Evolutionary conservation across 2,797 vertebrate genomes (phyloP).

Genomic region (Phataginus tricuspis): DNA sequence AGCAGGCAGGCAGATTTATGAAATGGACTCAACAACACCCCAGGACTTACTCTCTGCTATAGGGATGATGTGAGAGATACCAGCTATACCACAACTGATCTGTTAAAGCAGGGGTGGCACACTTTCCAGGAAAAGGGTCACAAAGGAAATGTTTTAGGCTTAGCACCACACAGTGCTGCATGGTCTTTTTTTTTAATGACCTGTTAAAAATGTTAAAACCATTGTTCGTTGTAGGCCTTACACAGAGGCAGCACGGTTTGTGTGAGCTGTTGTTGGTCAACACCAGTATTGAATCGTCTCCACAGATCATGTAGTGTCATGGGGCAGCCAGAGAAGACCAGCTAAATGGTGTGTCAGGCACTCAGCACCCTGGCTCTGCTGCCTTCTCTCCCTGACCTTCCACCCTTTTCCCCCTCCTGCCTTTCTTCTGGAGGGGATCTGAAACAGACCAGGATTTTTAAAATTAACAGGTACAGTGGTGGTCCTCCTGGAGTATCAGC

Average conservation of each 20-base stretch:
- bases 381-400: background rate
- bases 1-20: background rate
- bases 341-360: background rate
- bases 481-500: background rate
- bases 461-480: background rate
- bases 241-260: accelerated
- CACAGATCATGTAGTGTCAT: background rate
- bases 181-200: background rate
- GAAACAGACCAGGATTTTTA: background rate
- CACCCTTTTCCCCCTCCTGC: background rate
- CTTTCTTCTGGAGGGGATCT: background rate
- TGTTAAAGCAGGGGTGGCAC: background rate
- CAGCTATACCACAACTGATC: accelerated
- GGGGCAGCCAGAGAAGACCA: background rate
- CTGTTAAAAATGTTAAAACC: background rate
- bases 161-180: background rate
- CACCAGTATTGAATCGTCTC: background rate
- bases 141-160: background rate
- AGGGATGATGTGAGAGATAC: accelerated
- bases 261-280: no score
- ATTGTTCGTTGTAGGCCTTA: background rate
- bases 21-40: accelerated
- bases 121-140: background rate
- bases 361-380: accelerated
- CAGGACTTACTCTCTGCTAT: accelerated